phyloP scores from a whole-genome alignment of 1,140 invertebrate species.

The Druon quercuslanigerum region DNA sequence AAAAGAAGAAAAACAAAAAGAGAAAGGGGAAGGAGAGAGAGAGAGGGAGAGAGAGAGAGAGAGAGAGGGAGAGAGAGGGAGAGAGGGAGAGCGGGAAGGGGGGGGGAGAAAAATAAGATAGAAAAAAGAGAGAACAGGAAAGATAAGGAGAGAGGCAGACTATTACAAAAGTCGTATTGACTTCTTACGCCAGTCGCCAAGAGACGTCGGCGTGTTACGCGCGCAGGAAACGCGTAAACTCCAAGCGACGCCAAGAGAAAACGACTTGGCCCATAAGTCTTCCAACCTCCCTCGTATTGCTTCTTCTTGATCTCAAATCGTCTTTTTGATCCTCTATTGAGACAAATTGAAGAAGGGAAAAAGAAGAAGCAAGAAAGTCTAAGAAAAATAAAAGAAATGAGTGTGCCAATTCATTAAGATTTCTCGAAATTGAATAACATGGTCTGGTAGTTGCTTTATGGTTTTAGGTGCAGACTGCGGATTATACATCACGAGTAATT shows the following conservation, averaged over 20 bases:
- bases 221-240: slow-evolving; percentile 21
- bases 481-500: too few relatives aligned
- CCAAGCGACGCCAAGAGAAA: slow-evolving; percentile 23
- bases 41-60: background rate
- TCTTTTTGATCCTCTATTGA: slow-evolving; percentile 8
- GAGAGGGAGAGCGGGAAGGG: too few relatives aligned
- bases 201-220: slow-evolving; percentile 7
- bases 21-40: background rate
- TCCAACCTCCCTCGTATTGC: slow-evolving; percentile 21
- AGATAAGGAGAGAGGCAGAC: background rate
- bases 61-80: too few relatives aligned
- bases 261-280: slow-evolving; percentile 24
- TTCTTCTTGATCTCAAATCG: slow-evolving; percentile 15
- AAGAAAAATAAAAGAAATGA: background rate
- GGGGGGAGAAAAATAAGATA: background rate
- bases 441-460: too few relatives aligned
- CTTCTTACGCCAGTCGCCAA: slow-evolving; percentile 22
- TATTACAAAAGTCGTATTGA: slow-evolving; percentile 21
- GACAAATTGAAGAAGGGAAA: background rate
- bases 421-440: too few relatives aligned
- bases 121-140: background rate
- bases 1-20: background rate
- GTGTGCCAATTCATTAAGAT: background rate
- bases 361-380: background rate
- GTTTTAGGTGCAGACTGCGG: too few relatives aligned